Conservation (phyloP, 2,888 invertebrate species). For the Thecocarcelia acutangulata region DNA sequence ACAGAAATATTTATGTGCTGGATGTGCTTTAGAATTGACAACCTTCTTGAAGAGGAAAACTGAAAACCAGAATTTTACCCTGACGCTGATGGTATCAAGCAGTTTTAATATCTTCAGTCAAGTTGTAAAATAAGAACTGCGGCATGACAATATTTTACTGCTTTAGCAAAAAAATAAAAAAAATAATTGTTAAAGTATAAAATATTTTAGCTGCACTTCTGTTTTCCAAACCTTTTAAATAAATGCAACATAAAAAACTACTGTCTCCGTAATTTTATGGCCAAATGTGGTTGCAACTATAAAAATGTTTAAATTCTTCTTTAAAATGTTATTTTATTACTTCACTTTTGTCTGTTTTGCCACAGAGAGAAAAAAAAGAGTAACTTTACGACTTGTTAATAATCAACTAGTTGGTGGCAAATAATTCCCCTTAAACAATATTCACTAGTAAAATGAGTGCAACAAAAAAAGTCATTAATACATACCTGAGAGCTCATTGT, state of each 20-base stretch:
- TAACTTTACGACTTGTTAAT: slow-evolving; percentile 59
- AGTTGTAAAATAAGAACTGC: slow-evolving; percentile 17
- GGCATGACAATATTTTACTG: slow-evolving; percentile 53
- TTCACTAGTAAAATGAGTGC: slow-evolving; percentile 2
- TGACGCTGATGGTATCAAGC: slow-evolving; percentile 28
- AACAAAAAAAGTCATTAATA: slow-evolving; percentile 50
- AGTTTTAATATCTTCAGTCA: slow-evolving; percentile 56
- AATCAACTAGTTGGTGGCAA: slow-evolving; percentile 62
- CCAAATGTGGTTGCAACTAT: slow-evolving; percentile 37
- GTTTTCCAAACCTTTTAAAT: background rate
- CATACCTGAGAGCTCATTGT: slow-evolving; percentile 60
- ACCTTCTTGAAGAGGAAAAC: background rate
- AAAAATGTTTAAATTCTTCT: slow-evolving; percentile 29
- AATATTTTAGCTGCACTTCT: slow-evolving; percentile 11
- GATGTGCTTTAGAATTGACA: slow-evolving; percentile 39
- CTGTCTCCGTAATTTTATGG: slow-evolving; percentile 12
- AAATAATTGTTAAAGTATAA: slow-evolving; percentile 9
- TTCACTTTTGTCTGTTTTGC: background rate
- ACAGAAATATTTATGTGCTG: slow-evolving; percentile 18
- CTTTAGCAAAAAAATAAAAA: background rate
- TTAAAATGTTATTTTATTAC: slow-evolving; percentile 44
- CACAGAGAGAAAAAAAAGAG: background rate
- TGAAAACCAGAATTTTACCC: background rate
- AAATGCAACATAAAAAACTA: background rate
- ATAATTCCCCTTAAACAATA: slow-evolving; percentile 13